Base-by-base conservation (phyloP, 2,113 vertebrate genomes). In the Bos indicus region DNA sequence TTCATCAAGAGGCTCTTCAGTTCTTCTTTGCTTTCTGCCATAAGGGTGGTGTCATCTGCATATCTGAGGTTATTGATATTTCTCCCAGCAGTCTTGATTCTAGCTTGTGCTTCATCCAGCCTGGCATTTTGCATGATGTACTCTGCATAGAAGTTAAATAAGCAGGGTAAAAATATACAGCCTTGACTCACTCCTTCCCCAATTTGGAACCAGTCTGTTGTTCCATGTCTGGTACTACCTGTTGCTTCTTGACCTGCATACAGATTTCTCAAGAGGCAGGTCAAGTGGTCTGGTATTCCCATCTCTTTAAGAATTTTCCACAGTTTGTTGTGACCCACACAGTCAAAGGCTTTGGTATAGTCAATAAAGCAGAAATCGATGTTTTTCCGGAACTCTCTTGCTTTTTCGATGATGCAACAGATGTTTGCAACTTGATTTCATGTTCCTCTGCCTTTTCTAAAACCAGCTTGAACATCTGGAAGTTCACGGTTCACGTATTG, bases 371-470 rank as follows among this genome's bases (percentile, higher is more conserved):
- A 71, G n/a, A 71, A 71, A 11, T 21, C 21, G 64, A 71, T 71
- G 17, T 71, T 21, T 71, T 71, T 36, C 64, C 19, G 5, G 64
- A 71, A 71, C 64, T 71, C 2, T 36, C n/a, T 71, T 36, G 64
- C n/a, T 71, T 71, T 71, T 71, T 23, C 0, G 1, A 36, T 71
- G 64, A 36, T 71, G 17, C n/a, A 71, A 1, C 0, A 5, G n/a
- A 71, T 71, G n/a, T 36, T 71, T 9, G 64, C n/a, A 71, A 71
- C 21, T 71, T 71, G 64, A 71, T 71, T n/a, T 71, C n/a, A 19
- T 23, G 4, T 71, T 71, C 64, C 64, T 71, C 64, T 23, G 19
- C 21, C n/a, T 71, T 71, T 71, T 71, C 64, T 71, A 71, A 71
- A 71, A 36, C 64, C 64, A 71, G 64, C n/a, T 71, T 71, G 64